Evolutionary conservation across 1,140 invertebrate species (phyloP).

Genomic region (Sitobion miscanthi): DNA sequence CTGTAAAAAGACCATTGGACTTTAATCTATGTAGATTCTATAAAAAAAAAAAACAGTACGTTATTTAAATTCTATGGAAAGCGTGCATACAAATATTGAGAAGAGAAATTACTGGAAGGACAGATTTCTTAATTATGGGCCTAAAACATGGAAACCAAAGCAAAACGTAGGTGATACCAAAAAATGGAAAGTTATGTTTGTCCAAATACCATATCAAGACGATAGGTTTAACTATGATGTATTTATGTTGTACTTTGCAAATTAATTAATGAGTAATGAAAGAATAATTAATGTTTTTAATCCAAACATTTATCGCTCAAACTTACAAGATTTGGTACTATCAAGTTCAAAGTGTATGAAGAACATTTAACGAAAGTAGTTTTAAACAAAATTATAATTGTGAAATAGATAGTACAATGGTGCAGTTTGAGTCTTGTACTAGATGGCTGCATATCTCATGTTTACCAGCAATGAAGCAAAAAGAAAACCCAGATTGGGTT

Average conservation of each 20-base stretch:
- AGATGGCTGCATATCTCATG: too few species aligned
- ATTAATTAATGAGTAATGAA: not conserved
- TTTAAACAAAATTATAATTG: too few species aligned
- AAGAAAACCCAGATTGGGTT: too few species aligned
- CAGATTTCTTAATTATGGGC: not conserved
- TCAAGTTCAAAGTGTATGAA: not conserved
- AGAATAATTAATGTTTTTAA: not conserved
- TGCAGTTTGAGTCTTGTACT: too few species aligned
- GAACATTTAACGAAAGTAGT: not conserved
- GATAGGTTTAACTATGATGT: not conserved
- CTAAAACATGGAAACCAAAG: not conserved
- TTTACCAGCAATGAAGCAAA: too few species aligned
- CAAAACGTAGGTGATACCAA: not conserved
- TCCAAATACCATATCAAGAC: too few species aligned
- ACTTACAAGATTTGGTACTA: not conserved
- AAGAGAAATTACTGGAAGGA: not conserved
- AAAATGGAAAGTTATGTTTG: not conserved
- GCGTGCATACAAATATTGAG: not conserved
- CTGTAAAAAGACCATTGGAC: not conserved
- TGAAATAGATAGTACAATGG: too few species aligned
- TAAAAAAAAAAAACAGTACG: not conserved
- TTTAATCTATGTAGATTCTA: not conserved
- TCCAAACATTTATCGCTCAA: not conserved
- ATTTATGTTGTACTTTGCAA: constrained; percentile 3
- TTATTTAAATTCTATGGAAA: constrained; percentile 1